These are phyloP conservation scores for Sycophila texana DNA, from an alignment of 2,888 invertebrate species.

Conservation along the genomic window DNA sequence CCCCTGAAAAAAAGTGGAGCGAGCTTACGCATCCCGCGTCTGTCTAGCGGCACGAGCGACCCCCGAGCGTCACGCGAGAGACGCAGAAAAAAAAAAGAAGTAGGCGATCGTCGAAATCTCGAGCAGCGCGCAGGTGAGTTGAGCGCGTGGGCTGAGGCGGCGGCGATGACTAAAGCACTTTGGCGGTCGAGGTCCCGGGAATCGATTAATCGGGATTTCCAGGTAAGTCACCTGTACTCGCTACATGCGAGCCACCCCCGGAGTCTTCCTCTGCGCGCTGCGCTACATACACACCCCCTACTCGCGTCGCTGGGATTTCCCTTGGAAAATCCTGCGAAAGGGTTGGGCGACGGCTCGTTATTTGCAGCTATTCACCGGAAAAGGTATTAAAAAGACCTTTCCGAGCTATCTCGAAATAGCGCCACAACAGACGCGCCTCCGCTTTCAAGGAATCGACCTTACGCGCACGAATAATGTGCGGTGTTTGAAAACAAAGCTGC, in stretches of 20 bases:
- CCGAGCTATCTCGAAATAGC: not conserved
- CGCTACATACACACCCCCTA: not conserved
- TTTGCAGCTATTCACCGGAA: not conserved
- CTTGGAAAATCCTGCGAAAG: not conserved
- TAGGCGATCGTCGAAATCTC: slow-evolving; percentile 24
- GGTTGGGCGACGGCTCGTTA: not conserved
- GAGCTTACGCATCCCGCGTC: no score
- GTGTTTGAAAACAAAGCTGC: no score
- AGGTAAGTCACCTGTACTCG: slow-evolving; percentile 43
- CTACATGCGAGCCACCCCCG: not conserved
- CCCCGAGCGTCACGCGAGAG: not conserved
- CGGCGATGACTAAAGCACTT: slow-evolving; percentile 33
- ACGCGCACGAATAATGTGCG: no score
- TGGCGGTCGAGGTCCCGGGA: slow-evolving; percentile 39
- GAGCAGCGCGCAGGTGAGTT: not conserved
- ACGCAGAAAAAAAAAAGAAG: not conserved
- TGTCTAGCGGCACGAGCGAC: no score
- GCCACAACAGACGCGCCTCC: no score
- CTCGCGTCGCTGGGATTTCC: not conserved
- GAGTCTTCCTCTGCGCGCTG: not conserved
- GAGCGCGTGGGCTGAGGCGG: slow-evolving; percentile 10
- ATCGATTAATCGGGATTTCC: slow-evolving; percentile 53
- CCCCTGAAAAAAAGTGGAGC: slow-evolving; percentile 8
- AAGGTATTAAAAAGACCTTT: not conserved
- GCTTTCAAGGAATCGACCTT: no score